These are phyloP conservation scores for Hipparchia sbordonii DNA, from an alignment of 2,888 invertebrate genomes.

Conservation along the genomic window DNA sequence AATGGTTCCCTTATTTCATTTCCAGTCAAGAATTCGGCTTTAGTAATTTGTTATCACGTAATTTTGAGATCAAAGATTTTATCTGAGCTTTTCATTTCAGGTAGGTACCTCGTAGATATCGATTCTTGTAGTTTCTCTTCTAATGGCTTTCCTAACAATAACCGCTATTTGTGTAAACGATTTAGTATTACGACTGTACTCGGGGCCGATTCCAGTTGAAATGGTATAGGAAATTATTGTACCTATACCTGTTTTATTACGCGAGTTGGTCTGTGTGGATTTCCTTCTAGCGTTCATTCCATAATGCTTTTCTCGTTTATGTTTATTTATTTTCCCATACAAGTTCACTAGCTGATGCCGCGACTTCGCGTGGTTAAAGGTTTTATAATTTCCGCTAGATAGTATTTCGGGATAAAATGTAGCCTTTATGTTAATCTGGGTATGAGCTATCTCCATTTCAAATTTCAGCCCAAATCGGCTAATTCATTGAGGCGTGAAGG, in stretches of 20 bases:
- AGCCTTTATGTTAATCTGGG: too few relatives aligned
- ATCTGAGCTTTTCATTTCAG: conserved; percentile 8
- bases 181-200: conserved; percentile 7
- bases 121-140: conserved; percentile 16
- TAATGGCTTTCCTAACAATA: conserved; percentile 20
- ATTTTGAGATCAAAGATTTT: conserved; percentile 16
- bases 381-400: too few relatives aligned
- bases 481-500: too few relatives aligned
- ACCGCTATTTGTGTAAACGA: conserved; percentile 17
- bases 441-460: too few relatives aligned
- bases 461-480: too few relatives aligned
- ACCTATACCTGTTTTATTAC: neutral
- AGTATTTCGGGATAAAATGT: too few relatives aligned
- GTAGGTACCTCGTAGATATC: neutral
- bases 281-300: neutral
- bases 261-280: neutral
- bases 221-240: conserved; percentile 5
- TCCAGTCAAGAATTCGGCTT: conserved; percentile 1
- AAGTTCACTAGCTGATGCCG: too few relatives aligned
- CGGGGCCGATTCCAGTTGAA: conserved; percentile 7
- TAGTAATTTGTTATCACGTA: conserved; percentile 9
- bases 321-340: neutral
- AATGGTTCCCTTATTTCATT: conserved; percentile 1
- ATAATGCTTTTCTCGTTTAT: neutral
- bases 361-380: too few relatives aligned